Base-by-base conservation (phyloP, 2,888 invertebrate species). In the Clepsis dumicolana region DNA sequence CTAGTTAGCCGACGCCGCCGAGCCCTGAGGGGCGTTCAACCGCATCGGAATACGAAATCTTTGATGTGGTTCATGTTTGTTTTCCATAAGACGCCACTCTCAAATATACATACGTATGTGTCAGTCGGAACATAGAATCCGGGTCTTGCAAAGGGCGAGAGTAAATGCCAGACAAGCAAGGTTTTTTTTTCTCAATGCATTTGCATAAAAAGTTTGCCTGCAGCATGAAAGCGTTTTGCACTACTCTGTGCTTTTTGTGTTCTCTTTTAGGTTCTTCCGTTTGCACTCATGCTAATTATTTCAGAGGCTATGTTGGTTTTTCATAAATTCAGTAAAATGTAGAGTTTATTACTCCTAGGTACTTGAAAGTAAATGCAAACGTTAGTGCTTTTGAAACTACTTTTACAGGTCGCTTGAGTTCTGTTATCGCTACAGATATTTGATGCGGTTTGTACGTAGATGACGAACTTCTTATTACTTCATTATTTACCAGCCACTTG, bases 61-160 rank as follows among this genome's bases (percentile, higher is more conserved):
- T 63, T 63, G 63, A 44, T 53, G 53, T 54, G 53, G 38, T 18
- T 41, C 63, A 14, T 35, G 41, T 41, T 38, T 25, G 25, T 12
- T 5, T 25, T 38, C 25, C 38, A 24, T 21, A 18, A 24, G 25
- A 44, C 18, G 44, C 12, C 59, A 38, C 7, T 24, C 21, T 59
- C 8, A 24, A 48, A 48, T 21, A n/a, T 3, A 21, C 21, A 21
- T 1, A 48, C 48, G 21, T 12, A 10, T 8, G 18, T 16, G 12
- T 35, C 14, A 44, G 16, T 44, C 18, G 38, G 14, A 29, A 29
- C 29, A 8, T 5, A 8, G 8, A 16, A 44, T 44, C 44, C 4
- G 18, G 18, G 38, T n/a, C 44, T 44, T 16, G 2, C 8, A 18
- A 16, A 41, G 16, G 44, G 44, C 8, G 4, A 41, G 16, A 16